Evolutionary conservation across 2,888 invertebrate genomes (phyloP).

Genomic region (Brachypalpus laphriformis): DNA sequence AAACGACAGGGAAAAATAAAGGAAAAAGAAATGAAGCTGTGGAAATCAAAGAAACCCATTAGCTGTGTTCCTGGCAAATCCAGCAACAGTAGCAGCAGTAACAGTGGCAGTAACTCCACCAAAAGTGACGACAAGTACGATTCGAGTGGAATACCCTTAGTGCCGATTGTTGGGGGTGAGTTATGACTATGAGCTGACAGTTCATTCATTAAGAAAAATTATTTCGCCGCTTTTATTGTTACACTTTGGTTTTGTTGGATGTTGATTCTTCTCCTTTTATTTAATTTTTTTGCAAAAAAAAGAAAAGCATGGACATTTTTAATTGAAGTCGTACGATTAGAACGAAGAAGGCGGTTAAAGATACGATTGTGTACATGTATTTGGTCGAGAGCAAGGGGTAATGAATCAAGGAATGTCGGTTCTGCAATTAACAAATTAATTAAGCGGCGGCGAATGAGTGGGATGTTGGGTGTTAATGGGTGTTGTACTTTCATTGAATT

Average conservation of each 20-base stretch:
- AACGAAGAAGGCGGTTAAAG: conserved; percentile 36
- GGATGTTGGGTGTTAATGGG: conserved; percentile 17
- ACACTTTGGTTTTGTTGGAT: not conserved
- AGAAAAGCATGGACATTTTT: conserved; percentile 49
- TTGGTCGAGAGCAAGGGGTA: conserved; percentile 16
- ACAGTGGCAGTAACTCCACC: conserved; percentile 74
- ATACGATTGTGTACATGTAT: not conserved
- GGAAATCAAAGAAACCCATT: conserved; percentile 82
- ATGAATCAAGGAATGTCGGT: conserved; percentile 48
- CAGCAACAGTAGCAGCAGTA: conserved; percentile 59
- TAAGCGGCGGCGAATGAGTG: conserved; percentile 40
- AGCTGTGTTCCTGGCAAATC: conserved; percentile 82
- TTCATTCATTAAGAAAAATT: conserved; percentile 47
- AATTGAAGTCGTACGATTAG: conserved; percentile 62
- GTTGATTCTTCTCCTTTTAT: not conserved
- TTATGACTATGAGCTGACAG: conserved; percentile 42
- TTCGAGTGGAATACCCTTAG: conserved; percentile 79
- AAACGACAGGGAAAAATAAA: conserved; percentile 4
- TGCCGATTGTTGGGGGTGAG: conserved; percentile 81
- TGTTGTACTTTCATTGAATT: not conserved
- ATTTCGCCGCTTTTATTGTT: conserved; percentile 51
- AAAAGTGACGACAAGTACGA: conserved; percentile 79
- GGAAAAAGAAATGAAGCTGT: conserved; percentile 80
- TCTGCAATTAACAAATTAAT: conserved; percentile 66
- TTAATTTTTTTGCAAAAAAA: conserved; percentile 29